Evolutionary conservation across 2,797 vertebrate genomes (phyloP).

Genomic region (Chelonia mydas): DNA sequence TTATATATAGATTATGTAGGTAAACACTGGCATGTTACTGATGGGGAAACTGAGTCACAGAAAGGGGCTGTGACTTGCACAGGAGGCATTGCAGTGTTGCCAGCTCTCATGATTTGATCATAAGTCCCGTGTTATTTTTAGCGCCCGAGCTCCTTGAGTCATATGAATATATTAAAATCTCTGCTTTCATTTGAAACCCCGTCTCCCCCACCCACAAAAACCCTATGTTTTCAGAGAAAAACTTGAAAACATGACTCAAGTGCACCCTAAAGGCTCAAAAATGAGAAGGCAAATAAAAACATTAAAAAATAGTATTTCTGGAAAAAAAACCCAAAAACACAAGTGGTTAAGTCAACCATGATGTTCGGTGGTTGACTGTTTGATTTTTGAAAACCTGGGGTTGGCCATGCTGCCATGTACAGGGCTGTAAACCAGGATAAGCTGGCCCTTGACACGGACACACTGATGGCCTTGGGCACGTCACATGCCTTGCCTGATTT

Average conservation of each 20-base stretch:
- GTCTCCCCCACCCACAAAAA: too few relatives aligned
- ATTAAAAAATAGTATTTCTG: background rate
- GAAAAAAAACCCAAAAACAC: too few relatives aligned
- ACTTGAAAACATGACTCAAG: background rate
- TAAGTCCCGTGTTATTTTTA: background rate
- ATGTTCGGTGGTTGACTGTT: background rate
- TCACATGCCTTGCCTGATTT: background rate
- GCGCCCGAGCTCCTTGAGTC: background rate
- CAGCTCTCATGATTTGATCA: background rate
- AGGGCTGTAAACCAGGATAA: background rate
- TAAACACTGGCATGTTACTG: background rate
- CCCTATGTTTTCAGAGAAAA: background rate
- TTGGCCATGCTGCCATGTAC: background rate
- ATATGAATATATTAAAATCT: background rate
- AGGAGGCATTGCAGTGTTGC: background rate
- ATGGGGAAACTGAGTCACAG: background rate
- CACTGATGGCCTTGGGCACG: background rate
- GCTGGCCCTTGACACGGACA: background rate
- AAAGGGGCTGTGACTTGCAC: background rate
- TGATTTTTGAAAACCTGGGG: background rate
- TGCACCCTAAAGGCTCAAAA: background rate
- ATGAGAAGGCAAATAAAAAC: background rate
- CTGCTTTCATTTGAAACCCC: background rate
- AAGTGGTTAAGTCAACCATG: background rate
- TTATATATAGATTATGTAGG: background rate